A percentile compares a stretch with the other conserved stretches of the same genome.
These are phyloP conservation scores for Solen grandis DNA, from an alignment of 1,140 invertebrate species.

Conservation along the genomic window DNA sequence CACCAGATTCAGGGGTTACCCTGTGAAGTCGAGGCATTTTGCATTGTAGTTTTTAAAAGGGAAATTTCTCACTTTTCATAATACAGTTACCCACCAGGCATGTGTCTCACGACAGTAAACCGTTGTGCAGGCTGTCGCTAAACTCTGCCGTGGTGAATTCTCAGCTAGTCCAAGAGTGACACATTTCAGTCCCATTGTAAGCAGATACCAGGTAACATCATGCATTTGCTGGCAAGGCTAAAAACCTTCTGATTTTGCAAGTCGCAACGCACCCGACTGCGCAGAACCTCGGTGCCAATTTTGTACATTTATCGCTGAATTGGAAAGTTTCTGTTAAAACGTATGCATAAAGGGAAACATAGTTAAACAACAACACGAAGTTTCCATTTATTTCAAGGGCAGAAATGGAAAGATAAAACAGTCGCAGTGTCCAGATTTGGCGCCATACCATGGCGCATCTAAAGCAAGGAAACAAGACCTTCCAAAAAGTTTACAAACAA, in stretches of 20 bases:
- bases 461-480: slow-evolving; percentile 42
- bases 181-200: slow-evolving; percentile 50
- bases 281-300: slow-evolving; percentile 39
- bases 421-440: slow-evolving; percentile 24
- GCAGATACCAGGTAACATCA: slow-evolving; percentile 31
- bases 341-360: slow-evolving; percentile 17
- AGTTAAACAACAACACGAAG: not conserved
- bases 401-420: slow-evolving; percentile 40
- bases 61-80: slow-evolving; percentile 59
- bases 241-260: slow-evolving; percentile 58
- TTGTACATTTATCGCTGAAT: slow-evolving; percentile 32
- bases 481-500: slow-evolving; percentile 58
- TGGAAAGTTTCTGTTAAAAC: slow-evolving; percentile 19
- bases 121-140: slow-evolving; percentile 50
- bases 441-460: slow-evolving; percentile 28
- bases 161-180: slow-evolving; percentile 55
- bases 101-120: slow-evolving; percentile 61
- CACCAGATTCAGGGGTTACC: slow-evolving; percentile 26
- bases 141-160: slow-evolving; percentile 56
- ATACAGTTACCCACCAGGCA: slow-evolving; percentile 30
- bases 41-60: slow-evolving; percentile 28
- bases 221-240: slow-evolving; percentile 29
- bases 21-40: too few relatives aligned
- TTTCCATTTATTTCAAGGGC: slow-evolving; percentile 51
- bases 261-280: slow-evolving; percentile 40